Base-by-base conservation (phyloP, 2,113 vertebrate genomes). In the Lutjanus erythropterus region DNA sequence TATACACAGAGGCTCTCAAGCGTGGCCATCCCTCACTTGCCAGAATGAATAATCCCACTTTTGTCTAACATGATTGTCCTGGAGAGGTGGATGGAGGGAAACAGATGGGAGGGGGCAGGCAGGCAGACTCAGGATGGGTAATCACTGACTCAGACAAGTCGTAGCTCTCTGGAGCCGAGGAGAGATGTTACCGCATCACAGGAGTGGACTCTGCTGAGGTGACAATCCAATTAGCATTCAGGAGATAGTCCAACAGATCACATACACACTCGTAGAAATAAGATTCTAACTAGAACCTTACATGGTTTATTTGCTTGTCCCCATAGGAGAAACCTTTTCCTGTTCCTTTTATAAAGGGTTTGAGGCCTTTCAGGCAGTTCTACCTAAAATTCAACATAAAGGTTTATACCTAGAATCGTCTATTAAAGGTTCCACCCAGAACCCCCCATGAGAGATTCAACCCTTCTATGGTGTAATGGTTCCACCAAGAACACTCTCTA, bases 151-250 rank as follows among this genome's bases (percentile, higher is more conserved):
- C 68, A 84, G 62, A 77, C 59, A 23, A 83, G 68, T 53, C 67
- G 9, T 21, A 64, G 67, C 52, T 71, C 46, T 77, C 21, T 68
- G 56, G 47, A 29, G 41, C 23, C 55, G 53, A 10, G 64, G 60
- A 74, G 31, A 47, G 66, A 73, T 67, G 69, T 55, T 75, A 71
- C 52, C 25, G 78, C 75, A 78, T 76, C 65, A 83, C 75, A 41
- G 46, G 19, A 67, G 53, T 78, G 71, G 59, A 62, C 49, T 82
- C 80, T 64, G 69, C 65, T 49, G 25, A 56, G 39, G 71, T 68
- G 75, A 68, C 61, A 72, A 76, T 55, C 59, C 83, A 84, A 75
- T 90, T 89, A 84, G 65, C 73, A 80, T 81, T 76, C 75, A 87
- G 55, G 59, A 55, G 55, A 83, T 41, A 49, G 71, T 61, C 39